Conservation (phyloP, 1,140 invertebrate species). For the Trichonephila clavata region DNA sequence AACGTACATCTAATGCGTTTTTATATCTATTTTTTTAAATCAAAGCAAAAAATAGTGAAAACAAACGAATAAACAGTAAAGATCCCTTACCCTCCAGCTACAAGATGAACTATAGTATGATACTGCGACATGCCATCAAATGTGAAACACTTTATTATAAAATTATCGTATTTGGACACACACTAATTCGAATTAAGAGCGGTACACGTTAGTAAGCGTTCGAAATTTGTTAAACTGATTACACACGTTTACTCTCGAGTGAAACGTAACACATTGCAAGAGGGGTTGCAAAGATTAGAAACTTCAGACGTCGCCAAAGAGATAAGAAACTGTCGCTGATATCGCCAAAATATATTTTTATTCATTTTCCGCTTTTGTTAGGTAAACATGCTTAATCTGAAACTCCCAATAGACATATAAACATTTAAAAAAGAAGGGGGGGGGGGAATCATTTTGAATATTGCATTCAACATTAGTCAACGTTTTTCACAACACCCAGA, state of each 20-base stretch:
- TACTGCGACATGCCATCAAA: slow-evolving; percentile 81
- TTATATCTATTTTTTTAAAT: background rate
- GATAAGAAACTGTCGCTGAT: background rate
- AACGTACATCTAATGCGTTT: background rate
- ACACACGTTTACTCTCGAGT: slow-evolving; percentile 40
- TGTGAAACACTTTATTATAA: slow-evolving; percentile 20
- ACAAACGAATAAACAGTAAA: background rate
- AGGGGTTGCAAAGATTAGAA: slow-evolving; percentile 8
- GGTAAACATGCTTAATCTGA: no score
- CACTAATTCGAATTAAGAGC: background rate
- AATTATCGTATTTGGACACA: background rate
- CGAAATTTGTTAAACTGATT: background rate
- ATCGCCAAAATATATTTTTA: background rate
- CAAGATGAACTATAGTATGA: slow-evolving; percentile 91
- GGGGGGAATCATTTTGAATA: no score
- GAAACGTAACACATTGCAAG: slow-evolving; percentile 42
- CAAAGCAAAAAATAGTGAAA: background rate
- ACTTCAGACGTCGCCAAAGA: slow-evolving; percentile 22
- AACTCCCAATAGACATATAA: no score
- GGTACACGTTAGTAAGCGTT: background rate
- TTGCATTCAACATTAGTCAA: no score
- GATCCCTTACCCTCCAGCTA: slow-evolving; percentile 90
- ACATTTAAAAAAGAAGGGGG: no score
- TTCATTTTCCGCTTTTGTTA: background rate
- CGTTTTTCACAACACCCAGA: no score